phyloP scores from a whole-genome alignment of 1,140 invertebrate species.

The Phenacoccus solenopsis region DNA sequence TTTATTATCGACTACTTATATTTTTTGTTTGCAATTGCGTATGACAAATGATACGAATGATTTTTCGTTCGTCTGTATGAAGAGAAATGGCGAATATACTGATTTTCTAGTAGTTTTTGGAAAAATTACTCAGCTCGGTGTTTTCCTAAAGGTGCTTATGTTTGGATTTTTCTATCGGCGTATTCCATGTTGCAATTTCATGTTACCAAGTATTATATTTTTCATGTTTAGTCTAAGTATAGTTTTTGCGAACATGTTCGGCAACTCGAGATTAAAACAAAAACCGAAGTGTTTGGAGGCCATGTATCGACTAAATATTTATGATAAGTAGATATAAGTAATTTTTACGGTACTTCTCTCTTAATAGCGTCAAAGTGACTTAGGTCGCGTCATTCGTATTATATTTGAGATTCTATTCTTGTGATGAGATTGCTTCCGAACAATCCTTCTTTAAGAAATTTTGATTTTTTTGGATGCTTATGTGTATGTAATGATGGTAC shows the following conservation, averaged over 20 bases:
- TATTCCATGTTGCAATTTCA: background rate
- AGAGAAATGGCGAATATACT: too few species aligned
- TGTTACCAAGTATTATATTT: constrained; percentile 2
- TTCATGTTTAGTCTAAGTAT: background rate
- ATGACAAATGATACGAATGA: too few species aligned
- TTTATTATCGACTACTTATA: background rate
- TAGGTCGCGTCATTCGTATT: too few species aligned
- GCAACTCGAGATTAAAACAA: background rate
- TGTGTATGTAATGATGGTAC: background rate
- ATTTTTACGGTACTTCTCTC: background rate
- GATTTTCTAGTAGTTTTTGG: background rate
- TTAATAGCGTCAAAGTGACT: background rate
- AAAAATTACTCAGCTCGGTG: too few species aligned
- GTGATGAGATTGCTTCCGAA: too few species aligned
- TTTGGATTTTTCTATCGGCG: background rate
- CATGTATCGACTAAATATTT: background rate
- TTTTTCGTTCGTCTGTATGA: too few species aligned
- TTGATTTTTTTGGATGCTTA: background rate
- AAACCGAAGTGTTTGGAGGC: background rate
- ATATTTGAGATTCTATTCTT: too few species aligned
- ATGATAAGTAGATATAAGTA: background rate
- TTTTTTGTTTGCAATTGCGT: background rate
- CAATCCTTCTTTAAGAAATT: too few species aligned
- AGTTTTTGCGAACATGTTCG: background rate
- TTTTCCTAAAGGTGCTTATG: background rate